Conservation (phyloP, 2,113 vertebrate genomes). For the Cacatua alba region DNA sequence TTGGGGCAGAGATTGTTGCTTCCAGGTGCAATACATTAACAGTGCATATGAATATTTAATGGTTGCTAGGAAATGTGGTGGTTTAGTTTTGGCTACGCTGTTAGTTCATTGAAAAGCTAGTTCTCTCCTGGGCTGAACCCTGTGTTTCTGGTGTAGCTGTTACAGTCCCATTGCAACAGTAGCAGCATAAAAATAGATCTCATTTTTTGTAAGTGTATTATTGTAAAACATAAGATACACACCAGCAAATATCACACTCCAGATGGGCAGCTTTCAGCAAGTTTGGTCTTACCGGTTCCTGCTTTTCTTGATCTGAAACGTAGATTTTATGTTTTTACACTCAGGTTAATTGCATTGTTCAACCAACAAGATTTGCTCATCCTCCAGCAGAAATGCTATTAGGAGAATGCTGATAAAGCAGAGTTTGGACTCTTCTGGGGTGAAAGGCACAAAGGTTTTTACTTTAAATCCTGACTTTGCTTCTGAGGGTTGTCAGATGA, state of each 20-base stretch:
- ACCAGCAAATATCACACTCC: not conserved
- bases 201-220: not conserved
- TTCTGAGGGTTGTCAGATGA: not conserved
- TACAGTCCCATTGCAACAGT: not conserved
- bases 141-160: not conserved
- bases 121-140: not conserved
- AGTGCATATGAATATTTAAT: slow-evolving; percentile 34
- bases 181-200: not conserved
- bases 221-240: slow-evolving; percentile 8
- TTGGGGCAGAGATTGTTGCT: not conserved
- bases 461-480: not conserved
- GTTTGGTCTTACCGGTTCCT: not conserved
- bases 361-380: not conserved
- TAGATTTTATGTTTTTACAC: not conserved
- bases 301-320: slow-evolving; percentile 14
- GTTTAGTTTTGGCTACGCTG: not conserved
- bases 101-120: not conserved
- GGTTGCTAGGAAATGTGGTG: not conserved
- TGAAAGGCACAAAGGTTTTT: not conserved
- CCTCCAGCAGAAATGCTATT: not conserved
- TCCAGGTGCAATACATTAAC: slow-evolving; percentile 16
- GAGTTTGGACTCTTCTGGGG: not conserved
- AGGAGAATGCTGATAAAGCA: not conserved
- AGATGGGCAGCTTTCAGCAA: slow-evolving; percentile 3
- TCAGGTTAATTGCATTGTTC: not conserved